Evolutionary conservation across 2,113 vertebrate species (phyloP).

Genomic region (Bufo gargarizans): DNA sequence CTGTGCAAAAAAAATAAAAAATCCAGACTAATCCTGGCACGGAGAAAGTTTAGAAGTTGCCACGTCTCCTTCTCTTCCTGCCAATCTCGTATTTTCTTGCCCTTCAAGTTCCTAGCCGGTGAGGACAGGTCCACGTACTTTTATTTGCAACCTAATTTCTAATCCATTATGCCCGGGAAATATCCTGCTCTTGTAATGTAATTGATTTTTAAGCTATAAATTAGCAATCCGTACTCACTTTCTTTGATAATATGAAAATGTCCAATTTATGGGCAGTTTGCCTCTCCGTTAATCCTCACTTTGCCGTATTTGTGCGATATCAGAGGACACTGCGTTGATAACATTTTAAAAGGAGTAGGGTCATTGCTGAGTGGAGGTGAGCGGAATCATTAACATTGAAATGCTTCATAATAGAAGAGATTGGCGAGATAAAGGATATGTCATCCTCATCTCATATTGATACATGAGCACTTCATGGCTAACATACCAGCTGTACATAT

Average conservation of each 20-base stretch:
- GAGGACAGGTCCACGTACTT: constrained; percentile 18
- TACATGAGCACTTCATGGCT: background rate
- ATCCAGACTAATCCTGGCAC: background rate
- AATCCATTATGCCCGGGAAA: constrained; percentile 48
- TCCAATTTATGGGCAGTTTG: constrained; percentile 55
- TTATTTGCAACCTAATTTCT: constrained; percentile 50
- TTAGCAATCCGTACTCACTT: constrained; percentile 38
- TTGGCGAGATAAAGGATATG: background rate
- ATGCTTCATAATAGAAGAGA: background rate
- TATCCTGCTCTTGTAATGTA: constrained; percentile 47
- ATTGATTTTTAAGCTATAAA: constrained; percentile 54
- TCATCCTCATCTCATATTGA: background rate
- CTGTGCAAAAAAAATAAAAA: background rate
- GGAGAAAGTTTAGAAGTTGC: constrained; percentile 33
- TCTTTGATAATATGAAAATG: constrained; percentile 47
- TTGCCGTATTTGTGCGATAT: constrained; percentile 43
- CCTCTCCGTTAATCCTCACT: constrained; percentile 31
- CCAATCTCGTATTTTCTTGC: background rate
- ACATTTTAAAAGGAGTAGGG: constrained; percentile 43
- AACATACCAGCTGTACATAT: background rate
- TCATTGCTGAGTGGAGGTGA: constrained; percentile 23
- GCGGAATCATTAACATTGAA: constrained; percentile 22
- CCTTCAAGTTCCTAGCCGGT: constrained; percentile 12
- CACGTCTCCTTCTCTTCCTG: constrained; percentile 5
- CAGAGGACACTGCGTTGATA: constrained; percentile 40